Evolutionary conservation across 2,888 invertebrate genomes (phyloP).

Genomic region (Tachystola acroxantha): DNA sequence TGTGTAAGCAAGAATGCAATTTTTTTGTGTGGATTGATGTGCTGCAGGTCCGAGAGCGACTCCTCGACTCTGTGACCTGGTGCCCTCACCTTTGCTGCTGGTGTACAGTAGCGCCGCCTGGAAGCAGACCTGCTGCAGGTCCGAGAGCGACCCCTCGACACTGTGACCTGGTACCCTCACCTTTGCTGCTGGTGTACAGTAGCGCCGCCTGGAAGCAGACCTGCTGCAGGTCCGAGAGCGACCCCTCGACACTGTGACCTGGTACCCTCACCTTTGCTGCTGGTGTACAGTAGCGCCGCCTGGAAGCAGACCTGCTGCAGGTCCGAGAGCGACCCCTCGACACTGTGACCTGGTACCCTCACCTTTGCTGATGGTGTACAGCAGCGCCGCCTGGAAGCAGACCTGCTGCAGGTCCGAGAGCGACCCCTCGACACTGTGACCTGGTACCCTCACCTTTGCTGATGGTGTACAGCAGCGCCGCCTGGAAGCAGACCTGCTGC

Average conservation of each 20-base stretch:
- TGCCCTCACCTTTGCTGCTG: conserved; percentile 77
- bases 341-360: too few relatives aligned
- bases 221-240: conserved; percentile 88
- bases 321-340: conserved; percentile 94
- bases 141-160: too few relatives aligned
- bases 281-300: conserved; percentile 97
- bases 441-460: conserved; percentile 92
- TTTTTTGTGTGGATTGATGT: too few relatives aligned
- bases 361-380: conserved; percentile 90
- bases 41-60: too few relatives aligned
- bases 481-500: conserved; percentile 96
- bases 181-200: conserved; percentile 90
- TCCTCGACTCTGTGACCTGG: too few relatives aligned
- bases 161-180: too few relatives aligned
- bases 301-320: conserved; percentile 96
- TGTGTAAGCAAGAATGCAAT: too few relatives aligned
- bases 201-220: conserved; percentile 99
- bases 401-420: conserved; percentile 91
- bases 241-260: conserved; percentile 98
- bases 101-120: conserved; percentile 99
- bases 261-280: conserved; percentile 81
- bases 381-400: conserved; percentile 97
- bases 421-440: conserved; percentile 95
- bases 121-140: too few relatives aligned
- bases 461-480: conserved; percentile 96